Percentiles rank a stretch among this genome's conserved stretches.
phyloP scores from a whole-genome alignment of 2,888 invertebrate species.

The Epinotia brunnichana region DNA sequence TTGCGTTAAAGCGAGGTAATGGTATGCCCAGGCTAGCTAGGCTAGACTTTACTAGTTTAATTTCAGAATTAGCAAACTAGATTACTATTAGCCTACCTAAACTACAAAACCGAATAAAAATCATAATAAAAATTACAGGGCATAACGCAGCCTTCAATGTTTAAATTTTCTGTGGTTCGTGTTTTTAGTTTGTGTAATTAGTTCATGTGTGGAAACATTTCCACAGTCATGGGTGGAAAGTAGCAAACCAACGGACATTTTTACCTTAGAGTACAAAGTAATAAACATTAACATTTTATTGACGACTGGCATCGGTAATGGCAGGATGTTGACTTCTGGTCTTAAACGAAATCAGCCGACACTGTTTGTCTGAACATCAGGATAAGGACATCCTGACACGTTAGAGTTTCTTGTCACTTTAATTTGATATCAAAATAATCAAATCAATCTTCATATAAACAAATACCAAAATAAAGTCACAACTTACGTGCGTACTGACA shows the following conservation, averaged over 20 bases:
- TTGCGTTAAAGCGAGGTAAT: too few relatives aligned
- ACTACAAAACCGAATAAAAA: too few relatives aligned
- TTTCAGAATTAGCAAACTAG: too few relatives aligned
- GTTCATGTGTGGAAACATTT: too few relatives aligned
- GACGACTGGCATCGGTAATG: slow-evolving; percentile 5
- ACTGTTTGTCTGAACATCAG: slow-evolving; percentile 46
- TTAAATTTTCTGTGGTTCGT: too few relatives aligned
- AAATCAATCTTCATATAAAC: slow-evolving; percentile 78
- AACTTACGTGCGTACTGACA: slow-evolving; percentile 45
- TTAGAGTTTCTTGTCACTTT: slow-evolving; percentile 59
- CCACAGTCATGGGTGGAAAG: background rate
- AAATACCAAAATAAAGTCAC: slow-evolving; percentile 63
- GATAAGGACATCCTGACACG: slow-evolving; percentile 68
- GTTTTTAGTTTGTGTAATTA: too few relatives aligned
- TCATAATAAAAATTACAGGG: too few relatives aligned
- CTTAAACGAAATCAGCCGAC: slow-evolving; percentile 23
- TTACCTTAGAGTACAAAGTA: background rate
- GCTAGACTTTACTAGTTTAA: too few relatives aligned
- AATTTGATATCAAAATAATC: slow-evolving; percentile 70
- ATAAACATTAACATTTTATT: slow-evolving; percentile 20
- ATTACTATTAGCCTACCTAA: too few relatives aligned
- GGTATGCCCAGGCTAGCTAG: too few relatives aligned
- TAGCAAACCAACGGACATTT: background rate
- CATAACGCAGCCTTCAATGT: background rate
- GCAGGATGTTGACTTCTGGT: slow-evolving; percentile 24